Percentiles rank a stretch among this genome's conserved stretches.
Evolutionary conservation across 2,888 invertebrate genomes (phyloP).

Genomic region (Harpagoxenus sublaevis): DNA sequence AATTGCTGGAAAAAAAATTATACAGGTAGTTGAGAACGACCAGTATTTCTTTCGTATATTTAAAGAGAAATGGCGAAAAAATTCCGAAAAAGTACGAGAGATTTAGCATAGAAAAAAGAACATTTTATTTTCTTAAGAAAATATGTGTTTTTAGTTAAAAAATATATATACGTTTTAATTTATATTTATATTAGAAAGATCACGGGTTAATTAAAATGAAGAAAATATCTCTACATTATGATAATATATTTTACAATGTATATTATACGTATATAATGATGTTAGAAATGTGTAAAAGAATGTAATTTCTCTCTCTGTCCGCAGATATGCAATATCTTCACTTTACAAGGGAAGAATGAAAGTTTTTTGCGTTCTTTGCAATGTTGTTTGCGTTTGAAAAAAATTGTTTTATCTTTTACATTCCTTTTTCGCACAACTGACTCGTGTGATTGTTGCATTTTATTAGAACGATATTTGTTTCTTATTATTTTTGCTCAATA

Average conservation of each 20-base stretch:
- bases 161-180: neutral
- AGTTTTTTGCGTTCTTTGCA: neutral
- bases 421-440: neutral
- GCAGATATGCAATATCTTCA: neutral
- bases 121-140: neutral
- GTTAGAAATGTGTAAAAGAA: neutral
- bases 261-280: neutral
- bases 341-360: neutral
- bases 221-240: neutral
- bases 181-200: neutral
- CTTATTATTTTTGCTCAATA: no score
- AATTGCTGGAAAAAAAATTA: neutral
- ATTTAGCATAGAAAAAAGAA: neutral
- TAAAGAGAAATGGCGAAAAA: neutral
- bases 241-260: neutral
- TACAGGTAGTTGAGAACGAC: neutral
- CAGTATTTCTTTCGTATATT: neutral
- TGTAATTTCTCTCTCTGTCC: neutral
- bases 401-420: slow-evolving; percentile 2
- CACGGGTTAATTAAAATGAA: neutral
- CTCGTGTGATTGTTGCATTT: slow-evolving; percentile 8
- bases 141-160: slow-evolving; percentile 1
- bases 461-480: neutral
- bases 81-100: neutral
- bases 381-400: neutral